A percentile compares a stretch with the other conserved stretches of the same genome.
Conservation (phyloP, 2,113 vertebrate genomes). For the Rhadina sibilatrix region DNA sequence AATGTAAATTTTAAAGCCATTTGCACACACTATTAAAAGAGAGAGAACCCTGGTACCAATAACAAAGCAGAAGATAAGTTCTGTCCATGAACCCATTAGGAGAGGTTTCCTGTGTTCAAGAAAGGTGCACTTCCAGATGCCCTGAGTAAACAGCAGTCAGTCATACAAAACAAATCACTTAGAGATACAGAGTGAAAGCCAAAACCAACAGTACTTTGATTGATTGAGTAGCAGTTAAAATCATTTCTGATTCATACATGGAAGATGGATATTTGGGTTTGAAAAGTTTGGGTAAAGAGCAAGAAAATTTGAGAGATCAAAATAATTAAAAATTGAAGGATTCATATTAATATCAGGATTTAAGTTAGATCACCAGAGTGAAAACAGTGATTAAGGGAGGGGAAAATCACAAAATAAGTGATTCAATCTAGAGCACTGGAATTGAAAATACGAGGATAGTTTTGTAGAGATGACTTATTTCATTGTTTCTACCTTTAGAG, state of each 20-base stretch:
- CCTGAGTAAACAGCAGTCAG: slow-evolving; percentile 47
- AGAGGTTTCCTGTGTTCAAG: slow-evolving; percentile 61
- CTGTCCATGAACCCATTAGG: neutral
- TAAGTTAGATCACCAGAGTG: slow-evolving; percentile 47
- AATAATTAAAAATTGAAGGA: slow-evolving; percentile 39
- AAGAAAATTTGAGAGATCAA: slow-evolving; percentile 45
- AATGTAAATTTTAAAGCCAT: slow-evolving; percentile 65
- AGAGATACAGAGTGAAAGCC: slow-evolving; percentile 80
- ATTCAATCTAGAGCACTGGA: slow-evolving; percentile 23
- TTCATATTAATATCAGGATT: slow-evolving; percentile 20
- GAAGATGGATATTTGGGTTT: slow-evolving; percentile 35
- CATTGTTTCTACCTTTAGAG: slow-evolving; percentile 84
- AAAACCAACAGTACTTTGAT: slow-evolving; percentile 96
- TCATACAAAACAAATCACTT: slow-evolving; percentile 64
- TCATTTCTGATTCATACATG: neutral
- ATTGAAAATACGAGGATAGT: slow-evolving; percentile 33
- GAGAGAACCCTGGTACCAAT: slow-evolving; percentile 60
- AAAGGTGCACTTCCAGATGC: slow-evolving; percentile 53
- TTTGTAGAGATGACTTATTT: slow-evolving; percentile 49
- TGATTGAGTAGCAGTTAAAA: slow-evolving; percentile 27
- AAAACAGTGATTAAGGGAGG: slow-evolving; percentile 28
- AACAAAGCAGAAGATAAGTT: slow-evolving; percentile 22
- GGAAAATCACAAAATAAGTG: slow-evolving; percentile 32
- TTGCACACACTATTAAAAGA: slow-evolving; percentile 63
- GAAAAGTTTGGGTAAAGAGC: slow-evolving; percentile 20